Conservation (phyloP, 2,888 invertebrate genomes). For the Mayetiola destructor region DNA sequence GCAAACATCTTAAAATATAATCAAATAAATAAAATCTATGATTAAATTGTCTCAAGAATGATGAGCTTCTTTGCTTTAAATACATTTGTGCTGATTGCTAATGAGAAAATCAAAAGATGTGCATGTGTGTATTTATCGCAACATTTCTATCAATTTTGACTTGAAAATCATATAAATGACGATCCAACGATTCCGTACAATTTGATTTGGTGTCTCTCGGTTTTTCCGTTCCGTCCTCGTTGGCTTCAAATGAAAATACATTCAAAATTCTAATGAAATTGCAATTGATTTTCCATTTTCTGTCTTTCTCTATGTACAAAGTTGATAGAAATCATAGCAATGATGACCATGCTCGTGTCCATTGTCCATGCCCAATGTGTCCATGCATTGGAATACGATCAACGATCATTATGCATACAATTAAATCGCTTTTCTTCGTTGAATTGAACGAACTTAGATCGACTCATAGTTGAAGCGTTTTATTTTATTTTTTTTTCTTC, state of each 20-base stretch:
- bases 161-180: not conserved
- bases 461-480: too few species aligned
- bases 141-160: not conserved
- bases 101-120: not conserved
- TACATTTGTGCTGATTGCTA: not conserved
- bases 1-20: conserved; percentile 5
- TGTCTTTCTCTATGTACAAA: conserved; percentile 2
- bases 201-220: not conserved
- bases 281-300: conserved; percentile 10
- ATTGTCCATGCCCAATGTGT: not conserved
- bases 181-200: conserved; percentile 6
- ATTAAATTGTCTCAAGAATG: conserved; percentile 11
- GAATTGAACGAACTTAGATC: not conserved
- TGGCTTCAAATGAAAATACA: too few species aligned
- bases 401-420: not conserved
- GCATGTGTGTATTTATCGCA: not conserved
- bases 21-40: conserved; percentile 12
- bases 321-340: conserved; percentile 5
- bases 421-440: conserved; percentile 1
- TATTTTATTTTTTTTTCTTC: too few species aligned
- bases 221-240: too few species aligned
- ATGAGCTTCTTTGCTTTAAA: not conserved
- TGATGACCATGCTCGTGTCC: conserved; percentile 2
- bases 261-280: conserved; percentile 11
- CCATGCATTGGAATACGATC: not conserved